A percentile compares a stretch with the other conserved stretches of the same genome.
These are phyloP conservation scores for Hipposideros larvatus DNA, from an alignment of 2,797 vertebrate genomes.

Conservation along the genomic window DNA sequence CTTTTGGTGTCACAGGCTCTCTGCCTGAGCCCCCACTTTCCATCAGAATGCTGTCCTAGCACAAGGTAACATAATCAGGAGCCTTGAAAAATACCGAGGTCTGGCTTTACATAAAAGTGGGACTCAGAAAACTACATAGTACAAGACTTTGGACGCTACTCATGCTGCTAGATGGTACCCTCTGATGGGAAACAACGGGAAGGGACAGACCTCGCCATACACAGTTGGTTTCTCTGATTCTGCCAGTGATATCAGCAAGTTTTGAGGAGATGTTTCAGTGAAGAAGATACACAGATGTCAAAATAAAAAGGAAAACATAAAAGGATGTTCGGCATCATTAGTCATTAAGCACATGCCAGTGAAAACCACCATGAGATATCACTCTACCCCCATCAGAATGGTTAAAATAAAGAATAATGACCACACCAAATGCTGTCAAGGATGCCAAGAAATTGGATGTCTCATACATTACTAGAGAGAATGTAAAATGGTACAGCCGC, in stretches of 20 bases:
- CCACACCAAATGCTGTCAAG: not conserved
- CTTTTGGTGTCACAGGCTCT: constrained; percentile 78
- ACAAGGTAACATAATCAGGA: constrained; percentile 74
- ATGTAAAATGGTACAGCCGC: not conserved
- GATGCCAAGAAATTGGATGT: not conserved
- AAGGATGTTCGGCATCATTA: not conserved
- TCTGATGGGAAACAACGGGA: not conserved
- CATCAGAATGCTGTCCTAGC: constrained; percentile 50
- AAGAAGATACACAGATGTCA: not conserved
- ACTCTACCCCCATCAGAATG: not conserved
- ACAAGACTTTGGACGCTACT: not conserved
- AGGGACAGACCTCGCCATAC: not conserved
- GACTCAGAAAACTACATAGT: not conserved
- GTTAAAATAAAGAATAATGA: not conserved
- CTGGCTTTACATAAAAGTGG: constrained; percentile 52
- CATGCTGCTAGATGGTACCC: not conserved
- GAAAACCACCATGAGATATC: not conserved
- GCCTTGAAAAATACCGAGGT: constrained; percentile 60
- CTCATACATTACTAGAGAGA: not conserved
- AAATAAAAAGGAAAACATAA: not conserved
- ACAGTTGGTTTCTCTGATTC: not conserved
- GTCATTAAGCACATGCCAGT: not conserved
- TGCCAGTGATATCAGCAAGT: not conserved
- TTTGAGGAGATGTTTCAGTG: not conserved
- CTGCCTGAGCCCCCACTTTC: constrained; percentile 64